phyloP scores from a whole-genome alignment of 2,113 vertebrate species.

The Noctilio leporinus region DNA sequence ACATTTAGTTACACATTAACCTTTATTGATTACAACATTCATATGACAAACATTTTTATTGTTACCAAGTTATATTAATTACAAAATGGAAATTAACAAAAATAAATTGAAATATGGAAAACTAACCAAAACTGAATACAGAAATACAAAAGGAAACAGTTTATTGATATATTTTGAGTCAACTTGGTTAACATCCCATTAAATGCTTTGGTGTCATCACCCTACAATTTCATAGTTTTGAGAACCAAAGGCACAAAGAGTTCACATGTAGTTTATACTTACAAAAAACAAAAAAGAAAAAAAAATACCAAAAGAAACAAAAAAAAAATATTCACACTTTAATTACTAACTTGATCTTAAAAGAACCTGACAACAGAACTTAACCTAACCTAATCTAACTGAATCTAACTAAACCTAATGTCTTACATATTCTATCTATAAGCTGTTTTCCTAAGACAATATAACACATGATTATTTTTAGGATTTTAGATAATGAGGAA shows the following conservation, averaged over 20 bases:
- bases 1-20: constrained; percentile 31
- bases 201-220: background rate
- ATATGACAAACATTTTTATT: constrained; percentile 32
- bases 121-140: constrained; percentile 28
- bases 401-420: constrained; percentile 28
- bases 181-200: constrained; percentile 45
- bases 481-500: background rate
- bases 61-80: constrained; percentile 39
- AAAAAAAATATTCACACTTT: constrained; percentile 30
- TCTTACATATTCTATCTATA: constrained; percentile 1
- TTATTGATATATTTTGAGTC: constrained; percentile 26
- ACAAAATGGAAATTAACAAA: constrained; percentile 31
- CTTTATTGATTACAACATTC: constrained; percentile 53
- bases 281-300: constrained; percentile 31
- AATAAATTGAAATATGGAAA: constrained; percentile 33
- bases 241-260: constrained; percentile 30
- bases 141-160: constrained; percentile 19
- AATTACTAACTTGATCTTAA: constrained; percentile 37
- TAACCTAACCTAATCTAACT: constrained; percentile 28
- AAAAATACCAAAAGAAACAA: constrained; percentile 27
- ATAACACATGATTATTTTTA: constrained; percentile 39
- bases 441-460: constrained; percentile 31
- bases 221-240: constrained; percentile 27
- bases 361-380: constrained; percentile 44
- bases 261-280: constrained; percentile 32